Evolutionary conservation across 2,888 invertebrate species (phyloP).

Genomic region (Oxyteleia sp.): DNA sequence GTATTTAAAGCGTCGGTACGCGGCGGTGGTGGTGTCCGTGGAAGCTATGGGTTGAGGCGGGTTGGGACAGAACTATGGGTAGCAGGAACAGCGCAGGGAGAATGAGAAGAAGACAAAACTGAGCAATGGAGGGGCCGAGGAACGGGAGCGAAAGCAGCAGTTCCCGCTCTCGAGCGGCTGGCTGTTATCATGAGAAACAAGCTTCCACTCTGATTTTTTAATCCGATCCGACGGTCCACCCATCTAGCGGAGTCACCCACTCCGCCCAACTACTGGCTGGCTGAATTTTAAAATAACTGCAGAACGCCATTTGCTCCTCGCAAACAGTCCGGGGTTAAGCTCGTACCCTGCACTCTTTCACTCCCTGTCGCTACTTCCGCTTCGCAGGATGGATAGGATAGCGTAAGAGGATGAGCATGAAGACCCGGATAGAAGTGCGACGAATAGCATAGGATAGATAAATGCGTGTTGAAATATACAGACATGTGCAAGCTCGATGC

Average conservation of each 20-base stretch:
- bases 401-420: conserved; percentile 66
- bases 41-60: conserved; percentile 61
- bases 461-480: conserved; percentile 57
- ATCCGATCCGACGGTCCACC: conserved; percentile 86
- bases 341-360: conserved; percentile 76
- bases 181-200: conserved; percentile 88
- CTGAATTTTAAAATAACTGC: conserved; percentile 88
- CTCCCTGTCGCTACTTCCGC: conserved; percentile 73
- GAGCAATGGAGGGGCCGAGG: conserved; percentile 43
- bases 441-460: conserved; percentile 42
- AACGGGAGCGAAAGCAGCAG: conserved; percentile 72
- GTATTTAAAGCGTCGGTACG: conserved; percentile 80
- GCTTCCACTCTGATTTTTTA: conserved; percentile 88
- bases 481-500: conserved; percentile 29
- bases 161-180: conserved; percentile 75
- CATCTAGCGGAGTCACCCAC: conserved; percentile 68
- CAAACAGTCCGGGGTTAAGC: conserved; percentile 87
- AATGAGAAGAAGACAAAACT: conserved; percentile 66
- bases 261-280: conserved; percentile 77
- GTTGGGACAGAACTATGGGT: conserved; percentile 67
- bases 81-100: conserved; percentile 49
- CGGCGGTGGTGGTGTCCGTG: conserved; percentile 73
- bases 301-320: conserved; percentile 88
- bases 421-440: conserved; percentile 38
- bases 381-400: conserved; percentile 73